phyloP scores from a whole-genome alignment of 2,888 invertebrate genomes.

The Dasysyrphus tricinctus region DNA sequence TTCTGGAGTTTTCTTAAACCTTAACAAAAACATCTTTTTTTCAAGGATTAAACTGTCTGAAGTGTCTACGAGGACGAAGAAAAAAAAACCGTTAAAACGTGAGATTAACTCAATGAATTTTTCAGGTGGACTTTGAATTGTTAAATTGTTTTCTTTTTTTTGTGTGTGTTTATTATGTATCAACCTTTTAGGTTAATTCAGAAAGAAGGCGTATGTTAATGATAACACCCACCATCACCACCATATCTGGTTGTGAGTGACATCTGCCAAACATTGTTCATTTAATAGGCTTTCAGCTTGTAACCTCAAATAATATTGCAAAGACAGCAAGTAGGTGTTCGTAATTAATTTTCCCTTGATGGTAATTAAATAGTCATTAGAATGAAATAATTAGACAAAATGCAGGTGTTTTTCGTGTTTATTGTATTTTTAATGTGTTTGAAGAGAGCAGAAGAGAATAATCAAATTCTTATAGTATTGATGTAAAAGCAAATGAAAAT shows the following conservation, averaged over 20 bases:
- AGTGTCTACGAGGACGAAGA: not conserved
- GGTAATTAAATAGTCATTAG: conserved; percentile 4
- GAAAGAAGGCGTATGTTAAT: not conserved
- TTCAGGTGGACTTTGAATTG: not conserved
- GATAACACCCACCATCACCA: not conserved
- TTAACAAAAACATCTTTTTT: conserved; percentile 22
- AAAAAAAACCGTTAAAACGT: conserved; percentile 2
- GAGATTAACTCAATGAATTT: conserved; percentile 26
- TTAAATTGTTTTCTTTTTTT: not conserved
- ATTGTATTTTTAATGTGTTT: not conserved
- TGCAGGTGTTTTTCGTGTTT: conserved; percentile 1
- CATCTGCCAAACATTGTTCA: conserved; percentile 52
- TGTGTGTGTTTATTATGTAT: not conserved
- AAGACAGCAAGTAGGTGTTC: not conserved
- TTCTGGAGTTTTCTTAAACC: conserved; percentile 43
- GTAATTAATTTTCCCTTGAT: not conserved
- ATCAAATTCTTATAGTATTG: not conserved
- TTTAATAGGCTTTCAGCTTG: conserved; percentile 46
- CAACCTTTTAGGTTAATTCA: not conserved
- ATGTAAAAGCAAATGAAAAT: not conserved
- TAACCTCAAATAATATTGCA: conserved; percentile 13
- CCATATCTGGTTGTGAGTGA: conserved; percentile 27
- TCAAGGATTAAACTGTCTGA: conserved; percentile 56
- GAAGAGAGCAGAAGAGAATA: not conserved
- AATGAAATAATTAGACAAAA: conserved; percentile 32